These are phyloP conservation scores for Ichneumoninae sp. DNA, from an alignment of 2,888 invertebrate genomes.

Conservation along the genomic window DNA sequence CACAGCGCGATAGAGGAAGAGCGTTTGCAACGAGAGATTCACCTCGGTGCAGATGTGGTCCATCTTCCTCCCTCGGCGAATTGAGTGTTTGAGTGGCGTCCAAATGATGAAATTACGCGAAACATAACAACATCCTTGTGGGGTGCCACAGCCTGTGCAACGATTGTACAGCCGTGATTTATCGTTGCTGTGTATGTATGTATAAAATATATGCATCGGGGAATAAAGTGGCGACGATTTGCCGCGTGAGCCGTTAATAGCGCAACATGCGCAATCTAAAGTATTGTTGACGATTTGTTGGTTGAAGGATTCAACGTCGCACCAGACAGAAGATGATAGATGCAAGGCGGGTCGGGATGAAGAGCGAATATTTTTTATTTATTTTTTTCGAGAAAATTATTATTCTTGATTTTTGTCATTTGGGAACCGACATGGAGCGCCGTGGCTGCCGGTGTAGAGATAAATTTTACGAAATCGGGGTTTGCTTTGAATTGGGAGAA, in stretches of 20 bases:
- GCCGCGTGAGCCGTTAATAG: constrained; percentile 36
- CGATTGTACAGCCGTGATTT: background rate
- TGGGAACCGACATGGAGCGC: too few relatives aligned
- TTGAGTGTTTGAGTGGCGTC: constrained; percentile 76
- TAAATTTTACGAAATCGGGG: too few relatives aligned
- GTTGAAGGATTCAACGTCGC: background rate
- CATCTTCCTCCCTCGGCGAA: constrained; percentile 64
- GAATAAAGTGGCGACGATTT: constrained; percentile 59
- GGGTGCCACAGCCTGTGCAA: constrained; percentile 18
- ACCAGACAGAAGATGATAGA: background rate
- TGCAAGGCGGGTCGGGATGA: background rate
- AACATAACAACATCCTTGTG: constrained; percentile 76
- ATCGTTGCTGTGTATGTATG: constrained; percentile 27
- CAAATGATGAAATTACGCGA: constrained; percentile 77
- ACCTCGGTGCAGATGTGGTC: background rate
- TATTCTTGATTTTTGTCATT: background rate
- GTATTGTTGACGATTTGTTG: background rate
- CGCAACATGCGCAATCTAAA: background rate
- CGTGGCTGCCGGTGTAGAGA: too few relatives aligned
- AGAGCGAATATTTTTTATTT: background rate
- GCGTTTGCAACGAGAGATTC: background rate
- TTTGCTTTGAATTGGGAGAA: background rate
- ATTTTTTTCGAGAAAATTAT: background rate
- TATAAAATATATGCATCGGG: constrained; percentile 37
- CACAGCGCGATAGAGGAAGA: background rate